Percentiles rank a stretch among this genome's conserved stretches.
These are phyloP conservation scores for Philopedon plagiatum DNA, from an alignment of 2,888 invertebrate genomes.

Conservation along the genomic window DNA sequence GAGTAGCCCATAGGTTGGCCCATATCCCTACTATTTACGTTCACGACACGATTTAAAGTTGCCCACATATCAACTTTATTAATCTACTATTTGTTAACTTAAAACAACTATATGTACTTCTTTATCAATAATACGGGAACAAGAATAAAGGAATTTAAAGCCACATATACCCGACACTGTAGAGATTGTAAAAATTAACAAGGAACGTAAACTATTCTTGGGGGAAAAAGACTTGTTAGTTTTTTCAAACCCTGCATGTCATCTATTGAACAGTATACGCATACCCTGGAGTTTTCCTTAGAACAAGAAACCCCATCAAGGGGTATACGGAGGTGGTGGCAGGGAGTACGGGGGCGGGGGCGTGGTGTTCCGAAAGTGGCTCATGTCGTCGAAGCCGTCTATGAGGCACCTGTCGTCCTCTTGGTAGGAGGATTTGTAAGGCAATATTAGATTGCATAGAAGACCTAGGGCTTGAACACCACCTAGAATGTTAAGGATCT, in stretches of 20 bases:
- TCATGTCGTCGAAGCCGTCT: slow-evolving; percentile 75
- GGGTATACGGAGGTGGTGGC: slow-evolving; percentile 74
- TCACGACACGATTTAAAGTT: no score
- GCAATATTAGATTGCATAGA: slow-evolving; percentile 78
- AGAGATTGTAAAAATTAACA: slow-evolving; percentile 2
- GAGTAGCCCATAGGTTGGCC: no score
- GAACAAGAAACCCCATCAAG: slow-evolving; percentile 61
- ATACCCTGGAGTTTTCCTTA: not conserved
- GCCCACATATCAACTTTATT: not conserved
- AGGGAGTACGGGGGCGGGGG: slow-evolving; percentile 71
- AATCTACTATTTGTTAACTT: not conserved
- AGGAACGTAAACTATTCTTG: not conserved
- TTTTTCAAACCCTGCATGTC: not conserved
- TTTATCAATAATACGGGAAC: not conserved
- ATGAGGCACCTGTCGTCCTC: slow-evolving; percentile 72
- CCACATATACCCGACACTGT: not conserved
- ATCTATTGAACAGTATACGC: not conserved
- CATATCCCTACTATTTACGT: no score
- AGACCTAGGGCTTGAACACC: slow-evolving; percentile 78
- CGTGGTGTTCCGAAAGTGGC: slow-evolving; percentile 74
- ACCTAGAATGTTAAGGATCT: slow-evolving; percentile 67
- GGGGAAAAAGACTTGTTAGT: not conserved
- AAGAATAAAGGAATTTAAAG: not conserved
- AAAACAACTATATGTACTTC: not conserved
- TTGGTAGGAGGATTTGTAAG: slow-evolving; percentile 70